Base-by-base conservation (phyloP, 2,797 vertebrate genomes). In the Arrhamphus sclerolepis region DNA sequence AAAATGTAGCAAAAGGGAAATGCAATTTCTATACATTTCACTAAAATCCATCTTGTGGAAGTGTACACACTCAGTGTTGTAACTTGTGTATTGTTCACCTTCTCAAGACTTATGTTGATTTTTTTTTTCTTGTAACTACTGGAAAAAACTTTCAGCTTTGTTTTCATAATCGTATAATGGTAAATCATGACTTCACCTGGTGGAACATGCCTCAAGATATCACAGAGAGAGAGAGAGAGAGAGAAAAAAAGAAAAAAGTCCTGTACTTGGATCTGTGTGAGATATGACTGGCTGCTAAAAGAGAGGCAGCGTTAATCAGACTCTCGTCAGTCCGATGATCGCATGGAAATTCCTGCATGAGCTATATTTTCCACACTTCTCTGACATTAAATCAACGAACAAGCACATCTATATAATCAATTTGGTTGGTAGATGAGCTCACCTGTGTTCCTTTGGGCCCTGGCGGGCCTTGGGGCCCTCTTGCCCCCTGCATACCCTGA, bases 381-480 rank as follows among this genome's bases (percentile, higher is more conserved):
- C 4, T 8, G 14, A 44, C 41, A 53, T 7, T 14, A 24, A 68
- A 31, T 41, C 18, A 20, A 56, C 38, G 51, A 46, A 19, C 0
- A 2, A 47, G 31, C 47, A 38, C 17, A 59, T 0, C 1, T 47
- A 24, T 21, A 50, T 29, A 59, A 50, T 7, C 17, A 14, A 41
- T 20, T 7, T 28, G 14, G 26, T 21, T 63, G 42, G n/a, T 43
- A 22, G 55, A 62, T 38, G 1, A 34, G 52, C 80, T 84, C 92
- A 98, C 97, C 96, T 97, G 92, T 76, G 68, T 84, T 92, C 97
- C 97, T 88, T 95, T 95, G 72, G 95, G 93, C 39, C 97, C 97
- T 1, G 78, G 90, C 14, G 94, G 94, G 55, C 97, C 97, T 70
- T 90, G 92, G 59, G 88, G 92, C 0, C 97, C 97, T 81, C 94